Conservation (phyloP, 2,797 vertebrate species). For the Scomberomorus guttatus region DNA sequence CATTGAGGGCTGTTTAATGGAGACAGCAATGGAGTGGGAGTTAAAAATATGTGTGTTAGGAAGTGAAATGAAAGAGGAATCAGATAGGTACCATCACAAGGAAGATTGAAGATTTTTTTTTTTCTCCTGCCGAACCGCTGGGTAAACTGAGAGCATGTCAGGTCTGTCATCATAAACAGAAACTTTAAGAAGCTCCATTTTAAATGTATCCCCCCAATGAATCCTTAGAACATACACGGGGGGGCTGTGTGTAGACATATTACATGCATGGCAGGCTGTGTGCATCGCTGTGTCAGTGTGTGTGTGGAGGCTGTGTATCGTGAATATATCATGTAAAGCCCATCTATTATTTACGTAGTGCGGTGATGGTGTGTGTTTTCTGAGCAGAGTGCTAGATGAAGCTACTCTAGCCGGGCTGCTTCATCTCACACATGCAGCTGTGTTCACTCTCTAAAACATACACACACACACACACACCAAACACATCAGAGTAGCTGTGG, state of each 20-base stretch:
- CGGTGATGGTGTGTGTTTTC: constrained; percentile 47
- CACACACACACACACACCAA: constrained; percentile 8
- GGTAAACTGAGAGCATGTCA: not conserved
- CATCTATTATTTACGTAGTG: constrained; percentile 63
- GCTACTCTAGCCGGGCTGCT: constrained; percentile 40
- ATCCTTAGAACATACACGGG: not conserved
- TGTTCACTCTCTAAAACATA: constrained; percentile 43
- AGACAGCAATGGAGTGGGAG: not conserved
- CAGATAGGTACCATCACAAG: not conserved
- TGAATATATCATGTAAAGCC: constrained; percentile 60
- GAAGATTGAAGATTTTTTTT: not conserved
- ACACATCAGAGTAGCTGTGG: constrained; percentile 26
- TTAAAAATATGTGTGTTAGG: not conserved
- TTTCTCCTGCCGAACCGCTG: not conserved
- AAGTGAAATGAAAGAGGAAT: not conserved
- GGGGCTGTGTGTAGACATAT: not conserved
- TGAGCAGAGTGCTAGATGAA: constrained; percentile 48
- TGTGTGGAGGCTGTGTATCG: constrained; percentile 4
- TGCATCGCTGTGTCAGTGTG: constrained; percentile 9
- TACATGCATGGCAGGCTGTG: constrained; percentile 7
- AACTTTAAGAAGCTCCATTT: not conserved
- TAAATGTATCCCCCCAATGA: constrained; percentile 2
- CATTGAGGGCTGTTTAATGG: not conserved
- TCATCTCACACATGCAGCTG: constrained; percentile 61
- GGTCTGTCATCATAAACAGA: not conserved